A percentile compares a stretch with the other conserved stretches of the same genome.
Conservation (phyloP, 2,797 vertebrate genomes). For the Diplodus sargus region DNA sequence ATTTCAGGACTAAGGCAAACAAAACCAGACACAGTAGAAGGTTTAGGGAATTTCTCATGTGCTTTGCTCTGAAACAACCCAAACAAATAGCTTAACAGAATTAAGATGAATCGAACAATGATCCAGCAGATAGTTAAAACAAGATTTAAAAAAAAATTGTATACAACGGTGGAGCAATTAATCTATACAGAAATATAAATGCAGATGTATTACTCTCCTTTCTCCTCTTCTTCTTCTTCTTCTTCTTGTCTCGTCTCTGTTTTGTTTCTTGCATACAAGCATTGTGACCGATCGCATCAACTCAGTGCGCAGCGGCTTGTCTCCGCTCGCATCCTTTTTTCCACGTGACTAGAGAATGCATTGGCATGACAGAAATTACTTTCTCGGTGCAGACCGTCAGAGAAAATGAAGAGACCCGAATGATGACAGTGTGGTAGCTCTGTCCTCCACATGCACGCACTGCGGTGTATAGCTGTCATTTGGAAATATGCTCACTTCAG, state of each 20-base stretch:
- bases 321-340: conserved; percentile 23
- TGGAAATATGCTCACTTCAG: conserved; percentile 51
- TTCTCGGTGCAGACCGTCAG: conserved; percentile 28
- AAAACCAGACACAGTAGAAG: too few relatives aligned
- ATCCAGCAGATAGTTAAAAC: too few relatives aligned
- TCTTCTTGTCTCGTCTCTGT: background rate
- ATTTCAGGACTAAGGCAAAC: too few relatives aligned
- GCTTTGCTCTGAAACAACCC: too few relatives aligned
- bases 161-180: too few relatives aligned
- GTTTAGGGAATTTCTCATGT: too few relatives aligned
- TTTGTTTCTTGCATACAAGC: background rate
- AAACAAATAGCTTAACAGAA: too few relatives aligned
- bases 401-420: conserved; percentile 45
- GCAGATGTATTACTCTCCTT: conserved; percentile 9
- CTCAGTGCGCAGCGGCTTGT: conserved; percentile 14
- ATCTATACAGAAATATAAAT: background rate
- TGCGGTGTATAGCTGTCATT: conserved; percentile 39
- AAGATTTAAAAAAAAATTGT: too few relatives aligned
- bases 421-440: conserved; percentile 35
- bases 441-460: conserved; percentile 40
- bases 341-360: conserved; percentile 39
- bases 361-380: conserved; percentile 56
- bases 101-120: too few relatives aligned
- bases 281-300: conserved; percentile 18
- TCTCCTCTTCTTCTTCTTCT: background rate